phyloP scores from a whole-genome alignment of 2,113 vertebrate species.

The Atlantisia rogersi region DNA sequence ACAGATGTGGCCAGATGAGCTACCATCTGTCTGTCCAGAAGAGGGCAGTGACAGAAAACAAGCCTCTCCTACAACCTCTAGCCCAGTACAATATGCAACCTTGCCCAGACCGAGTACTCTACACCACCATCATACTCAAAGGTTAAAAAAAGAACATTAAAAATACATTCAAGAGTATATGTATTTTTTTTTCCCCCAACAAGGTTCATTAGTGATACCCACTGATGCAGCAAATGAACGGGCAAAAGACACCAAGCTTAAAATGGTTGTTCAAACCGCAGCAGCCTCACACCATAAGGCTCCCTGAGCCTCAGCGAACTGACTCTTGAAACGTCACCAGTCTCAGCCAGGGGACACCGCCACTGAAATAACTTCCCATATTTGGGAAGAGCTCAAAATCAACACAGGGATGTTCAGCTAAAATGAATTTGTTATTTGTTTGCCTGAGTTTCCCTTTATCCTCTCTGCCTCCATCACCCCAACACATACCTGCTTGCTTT shows the following conservation, averaged over 20 bases:
- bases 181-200: not conserved
- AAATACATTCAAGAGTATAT: not conserved
- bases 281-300: not conserved
- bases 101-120: not conserved
- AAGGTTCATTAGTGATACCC: not conserved
- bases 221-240: not conserved
- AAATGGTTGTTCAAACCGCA: not conserved
- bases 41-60: not conserved
- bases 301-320: not conserved
- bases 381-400: not conserved
- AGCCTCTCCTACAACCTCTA: not conserved
- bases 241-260: not conserved
- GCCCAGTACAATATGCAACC: not conserved
- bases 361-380: not conserved
- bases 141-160: not conserved
- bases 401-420: not conserved
- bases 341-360: not conserved
- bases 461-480: not conserved
- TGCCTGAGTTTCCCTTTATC: not conserved
- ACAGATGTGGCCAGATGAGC: not conserved
- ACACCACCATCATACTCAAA: not conserved
- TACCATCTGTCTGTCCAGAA: not conserved
- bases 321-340: not conserved
- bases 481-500: not conserved
- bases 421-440: not conserved